phyloP scores from a whole-genome alignment of 2,888 invertebrate species.

The Chymomyza fuscimana region DNA sequence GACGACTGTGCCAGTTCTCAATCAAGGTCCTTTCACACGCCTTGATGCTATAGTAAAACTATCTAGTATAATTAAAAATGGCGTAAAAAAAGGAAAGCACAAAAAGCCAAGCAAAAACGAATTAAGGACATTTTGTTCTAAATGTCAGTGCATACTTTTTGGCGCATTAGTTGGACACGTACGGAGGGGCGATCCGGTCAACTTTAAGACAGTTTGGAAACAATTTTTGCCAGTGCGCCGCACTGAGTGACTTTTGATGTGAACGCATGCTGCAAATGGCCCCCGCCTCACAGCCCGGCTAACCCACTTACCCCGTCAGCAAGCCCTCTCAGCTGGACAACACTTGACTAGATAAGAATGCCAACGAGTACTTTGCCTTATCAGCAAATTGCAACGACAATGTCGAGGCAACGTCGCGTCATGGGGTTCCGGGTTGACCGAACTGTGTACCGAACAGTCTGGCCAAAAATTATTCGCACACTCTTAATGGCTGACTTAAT shows the following conservation, averaged over 20 bases:
- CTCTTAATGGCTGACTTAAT: no score
- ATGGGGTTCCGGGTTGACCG: neutral
- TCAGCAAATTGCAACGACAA: conserved; percentile 17
- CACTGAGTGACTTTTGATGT: conserved; percentile 7
- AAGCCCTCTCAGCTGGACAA: neutral
- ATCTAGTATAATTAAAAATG: conserved; percentile 4
- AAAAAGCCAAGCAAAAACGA: conserved; percentile 31
- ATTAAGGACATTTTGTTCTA: conserved; percentile 29
- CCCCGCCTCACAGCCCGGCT: neutral
- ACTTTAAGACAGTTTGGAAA: conserved; percentile 3
- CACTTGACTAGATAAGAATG: neutral
- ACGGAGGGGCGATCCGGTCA: neutral
- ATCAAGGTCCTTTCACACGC: no score
- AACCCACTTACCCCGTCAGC: neutral
- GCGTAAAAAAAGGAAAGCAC: conserved; percentile 44
- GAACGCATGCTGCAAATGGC: neutral
- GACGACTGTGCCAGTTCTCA: no score
- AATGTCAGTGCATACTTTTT: conserved; percentile 9
- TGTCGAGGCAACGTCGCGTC: neutral
- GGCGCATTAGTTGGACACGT: neutral
- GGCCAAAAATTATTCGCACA: no score
- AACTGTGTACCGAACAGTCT: no score
- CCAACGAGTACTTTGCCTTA: conserved; percentile 3
- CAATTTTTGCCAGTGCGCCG: neutral
- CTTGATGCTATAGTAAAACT: neutral